Evolutionary conservation across 2,797 vertebrate genomes (phyloP).

Genomic region (Anas capensis): DNA sequence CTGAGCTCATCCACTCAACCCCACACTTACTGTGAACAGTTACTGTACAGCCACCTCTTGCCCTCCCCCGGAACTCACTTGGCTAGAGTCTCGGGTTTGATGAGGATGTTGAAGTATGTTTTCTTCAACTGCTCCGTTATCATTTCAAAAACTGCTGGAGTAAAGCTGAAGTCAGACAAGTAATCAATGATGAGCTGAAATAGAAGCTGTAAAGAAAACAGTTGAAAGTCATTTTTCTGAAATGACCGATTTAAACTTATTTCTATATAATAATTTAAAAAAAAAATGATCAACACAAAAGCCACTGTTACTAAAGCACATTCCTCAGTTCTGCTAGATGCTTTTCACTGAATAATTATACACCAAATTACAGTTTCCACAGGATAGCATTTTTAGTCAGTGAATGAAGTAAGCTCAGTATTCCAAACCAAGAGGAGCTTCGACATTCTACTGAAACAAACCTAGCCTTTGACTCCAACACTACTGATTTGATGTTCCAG

Average conservation of each 20-base stretch:
- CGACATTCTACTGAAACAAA: background rate
- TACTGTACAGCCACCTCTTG: background rate
- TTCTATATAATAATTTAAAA: background rate
- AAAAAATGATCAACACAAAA: background rate
- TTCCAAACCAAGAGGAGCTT: background rate
- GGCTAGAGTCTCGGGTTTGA: conserved; percentile 91
- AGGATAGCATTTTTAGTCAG: background rate
- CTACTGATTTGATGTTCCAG: background rate
- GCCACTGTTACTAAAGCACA: background rate
- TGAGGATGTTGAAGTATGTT: conserved; percentile 94
- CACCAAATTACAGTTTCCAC: background rate
- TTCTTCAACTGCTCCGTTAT: conserved; percentile 95
- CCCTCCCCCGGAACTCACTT: conserved; percentile 83
- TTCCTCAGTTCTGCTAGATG: background rate
- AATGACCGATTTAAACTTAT: background rate
- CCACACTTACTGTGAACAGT: background rate
- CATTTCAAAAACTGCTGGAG: conserved; percentile 90
- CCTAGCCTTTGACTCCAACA: background rate
- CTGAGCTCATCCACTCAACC: background rate
- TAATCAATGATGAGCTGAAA: conserved; percentile 92
- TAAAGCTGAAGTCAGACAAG: conserved; percentile 87
- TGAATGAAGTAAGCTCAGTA: background rate
- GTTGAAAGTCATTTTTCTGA: background rate
- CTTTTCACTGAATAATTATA: background rate
- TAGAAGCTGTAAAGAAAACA: conserved; percentile 82